These are phyloP conservation scores for Lithophane ornitopus DNA, from an alignment of 2,888 invertebrate species.

Conservation along the genomic window DNA sequence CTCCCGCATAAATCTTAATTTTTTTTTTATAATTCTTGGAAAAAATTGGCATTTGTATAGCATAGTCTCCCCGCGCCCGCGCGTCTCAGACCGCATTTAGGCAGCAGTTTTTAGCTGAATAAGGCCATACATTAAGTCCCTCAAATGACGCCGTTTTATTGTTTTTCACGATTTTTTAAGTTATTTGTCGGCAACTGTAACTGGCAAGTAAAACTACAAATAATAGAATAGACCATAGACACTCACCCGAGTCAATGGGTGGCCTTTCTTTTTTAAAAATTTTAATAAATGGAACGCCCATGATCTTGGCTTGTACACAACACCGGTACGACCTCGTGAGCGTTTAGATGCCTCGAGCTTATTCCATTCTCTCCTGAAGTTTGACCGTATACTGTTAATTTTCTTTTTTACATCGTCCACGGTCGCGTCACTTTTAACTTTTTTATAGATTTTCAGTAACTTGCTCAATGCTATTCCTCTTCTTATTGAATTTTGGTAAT, in stretches of 20 bases:
- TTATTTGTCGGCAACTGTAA: not conserved
- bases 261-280: conserved; percentile 5
- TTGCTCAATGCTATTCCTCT: not conserved
- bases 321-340: not conserved
- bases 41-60: too few species aligned
- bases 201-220: not conserved
- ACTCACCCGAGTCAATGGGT: not conserved
- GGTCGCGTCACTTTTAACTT: conserved; percentile 5
- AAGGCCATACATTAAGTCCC: not conserved
- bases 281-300: conserved; percentile 4
- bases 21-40: too few species aligned
- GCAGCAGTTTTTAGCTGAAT: not conserved
- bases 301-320: conserved; percentile 1
- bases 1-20: too few species aligned
- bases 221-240: not conserved
- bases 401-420: conserved; percentile 7
- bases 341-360: not conserved
- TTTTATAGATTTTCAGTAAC: conserved; percentile 1
- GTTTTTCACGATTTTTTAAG: not conserved
- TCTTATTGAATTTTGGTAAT: conserved; percentile 1
- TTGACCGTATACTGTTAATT: conserved; percentile 3
- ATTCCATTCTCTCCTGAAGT: conserved; percentile 3
- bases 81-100: not conserved
- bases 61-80: not conserved
- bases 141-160: not conserved